These are phyloP conservation scores for Australoheros facetus DNA, from an alignment of 2,797 vertebrate species.

Conservation along the genomic window DNA sequence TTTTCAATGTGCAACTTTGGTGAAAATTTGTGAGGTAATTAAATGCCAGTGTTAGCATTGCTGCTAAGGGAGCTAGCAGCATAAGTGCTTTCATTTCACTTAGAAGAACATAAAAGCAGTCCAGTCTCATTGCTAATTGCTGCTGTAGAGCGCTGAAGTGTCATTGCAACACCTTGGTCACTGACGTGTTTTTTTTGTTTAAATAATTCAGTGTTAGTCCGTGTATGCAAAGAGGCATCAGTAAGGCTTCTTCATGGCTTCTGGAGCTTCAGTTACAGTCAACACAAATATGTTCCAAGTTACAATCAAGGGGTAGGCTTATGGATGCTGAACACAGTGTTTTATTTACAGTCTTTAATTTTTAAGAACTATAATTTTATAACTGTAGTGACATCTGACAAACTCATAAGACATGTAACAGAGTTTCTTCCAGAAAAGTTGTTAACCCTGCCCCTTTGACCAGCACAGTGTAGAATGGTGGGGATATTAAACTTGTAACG, in stretches of 20 bases:
- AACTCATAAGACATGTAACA: background rate
- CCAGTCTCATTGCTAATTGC: background rate
- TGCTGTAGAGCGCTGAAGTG: background rate
- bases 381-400: background rate
- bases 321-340: background rate
- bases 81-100: background rate
- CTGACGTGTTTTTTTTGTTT: background rate
- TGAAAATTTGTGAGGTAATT: background rate
- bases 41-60: background rate
- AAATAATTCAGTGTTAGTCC: background rate
- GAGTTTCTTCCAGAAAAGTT: background rate
- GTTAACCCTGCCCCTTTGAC: background rate
- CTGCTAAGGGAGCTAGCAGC: background rate
- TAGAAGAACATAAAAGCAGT: background rate
- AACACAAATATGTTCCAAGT: background rate
- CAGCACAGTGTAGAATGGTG: background rate
- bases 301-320: background rate
- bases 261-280: background rate
- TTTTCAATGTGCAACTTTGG: background rate
- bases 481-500: background rate
- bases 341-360: background rate
- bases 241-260: background rate
- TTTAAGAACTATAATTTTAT: background rate
- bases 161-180: background rate
- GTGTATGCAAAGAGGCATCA: background rate